Evolutionary conservation across 2,113 vertebrate genomes (phyloP).

Genomic region (Lagopus muta): DNA sequence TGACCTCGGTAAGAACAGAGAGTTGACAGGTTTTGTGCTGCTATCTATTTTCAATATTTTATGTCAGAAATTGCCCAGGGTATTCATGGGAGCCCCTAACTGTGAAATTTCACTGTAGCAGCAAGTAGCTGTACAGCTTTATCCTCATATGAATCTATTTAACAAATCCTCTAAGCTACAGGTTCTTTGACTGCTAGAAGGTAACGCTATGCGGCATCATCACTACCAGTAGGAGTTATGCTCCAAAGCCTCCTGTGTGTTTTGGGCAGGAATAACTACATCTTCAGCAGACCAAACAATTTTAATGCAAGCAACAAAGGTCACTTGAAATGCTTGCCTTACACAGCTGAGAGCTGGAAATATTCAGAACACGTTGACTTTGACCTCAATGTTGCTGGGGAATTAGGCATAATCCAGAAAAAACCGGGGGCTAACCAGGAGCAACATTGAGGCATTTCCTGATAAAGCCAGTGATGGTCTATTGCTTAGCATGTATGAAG

Average conservation of each 20-base stretch:
- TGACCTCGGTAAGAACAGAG: neutral
- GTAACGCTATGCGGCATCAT: neutral
- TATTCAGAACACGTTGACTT: neutral
- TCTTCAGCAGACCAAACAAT: neutral
- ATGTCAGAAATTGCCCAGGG: neutral
- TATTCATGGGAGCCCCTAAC: neutral
- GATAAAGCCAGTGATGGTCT: neutral
- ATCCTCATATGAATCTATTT: neutral
- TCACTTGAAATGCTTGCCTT: neutral
- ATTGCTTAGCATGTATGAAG: neutral
- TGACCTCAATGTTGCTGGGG: neutral
- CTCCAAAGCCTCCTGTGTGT: neutral
- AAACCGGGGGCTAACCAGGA: neutral
- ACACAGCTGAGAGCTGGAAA: neutral
- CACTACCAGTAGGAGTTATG: neutral
- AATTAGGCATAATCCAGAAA: neutral
- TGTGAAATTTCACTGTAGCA: neutral
- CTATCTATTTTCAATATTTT: neutral
- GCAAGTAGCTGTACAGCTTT: neutral
- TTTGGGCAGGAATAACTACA: fast-evolving
- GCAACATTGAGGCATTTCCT: neutral
- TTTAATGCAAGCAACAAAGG: neutral
- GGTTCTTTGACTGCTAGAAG: neutral
- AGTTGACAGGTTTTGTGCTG: neutral
- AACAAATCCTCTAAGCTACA: neutral